Conservation (phyloP, 2,797 vertebrate species). For the Microhierax caerulescens region DNA sequence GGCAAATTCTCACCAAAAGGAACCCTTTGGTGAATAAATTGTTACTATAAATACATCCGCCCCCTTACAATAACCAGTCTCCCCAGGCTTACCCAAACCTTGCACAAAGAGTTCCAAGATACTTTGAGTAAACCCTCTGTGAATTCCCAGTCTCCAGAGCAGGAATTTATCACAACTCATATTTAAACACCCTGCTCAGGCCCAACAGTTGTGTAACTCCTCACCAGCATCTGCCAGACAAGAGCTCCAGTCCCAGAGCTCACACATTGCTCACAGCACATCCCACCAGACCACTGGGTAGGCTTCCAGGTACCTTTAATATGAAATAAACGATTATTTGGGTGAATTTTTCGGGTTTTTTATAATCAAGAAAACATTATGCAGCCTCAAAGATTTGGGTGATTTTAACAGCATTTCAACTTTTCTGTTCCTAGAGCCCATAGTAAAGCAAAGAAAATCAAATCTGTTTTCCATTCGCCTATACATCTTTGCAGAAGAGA, state of each 20-base stretch:
- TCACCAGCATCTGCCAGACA: neutral
- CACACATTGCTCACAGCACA: neutral
- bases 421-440: neutral
- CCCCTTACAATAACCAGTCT: neutral
- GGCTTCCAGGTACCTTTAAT: neutral
- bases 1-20: neutral
- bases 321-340: neutral
- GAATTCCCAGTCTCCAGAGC: neutral
- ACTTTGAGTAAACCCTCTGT: neutral
- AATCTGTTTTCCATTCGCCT: neutral
- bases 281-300: neutral
- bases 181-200: neutral
- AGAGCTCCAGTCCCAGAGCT: neutral
- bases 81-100: neutral
- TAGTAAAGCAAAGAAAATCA: neutral
- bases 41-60: neutral
- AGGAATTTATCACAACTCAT: neutral
- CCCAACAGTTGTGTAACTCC: neutral
- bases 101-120: neutral
- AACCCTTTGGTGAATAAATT: neutral
- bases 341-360: neutral
- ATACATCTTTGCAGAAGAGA: neutral
- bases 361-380: neutral
- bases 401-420: neutral
- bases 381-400: neutral